Conservation (phyloP, 2,113 vertebrate genomes). For the Vulpes vulpes region DNA sequence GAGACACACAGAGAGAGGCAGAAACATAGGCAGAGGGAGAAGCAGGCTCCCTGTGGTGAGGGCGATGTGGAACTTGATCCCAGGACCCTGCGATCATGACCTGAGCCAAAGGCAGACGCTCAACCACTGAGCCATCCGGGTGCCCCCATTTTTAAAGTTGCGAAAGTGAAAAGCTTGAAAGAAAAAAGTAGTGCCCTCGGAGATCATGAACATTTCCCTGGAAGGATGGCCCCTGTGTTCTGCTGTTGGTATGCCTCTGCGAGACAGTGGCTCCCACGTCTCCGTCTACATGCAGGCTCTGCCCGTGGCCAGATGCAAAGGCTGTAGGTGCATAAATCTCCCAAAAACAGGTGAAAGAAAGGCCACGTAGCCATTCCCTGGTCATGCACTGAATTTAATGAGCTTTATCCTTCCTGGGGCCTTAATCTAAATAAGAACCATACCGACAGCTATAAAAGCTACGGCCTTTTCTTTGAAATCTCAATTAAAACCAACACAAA, state of each 20-base stretch:
- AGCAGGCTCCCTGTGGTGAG: no score
- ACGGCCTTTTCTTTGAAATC: slow-evolving; percentile 8
- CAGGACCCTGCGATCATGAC: no score
- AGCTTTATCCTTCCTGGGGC: slow-evolving; percentile 55
- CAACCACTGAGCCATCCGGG: no score
- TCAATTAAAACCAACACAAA: slow-evolving; percentile 68
- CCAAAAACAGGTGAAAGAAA: slow-evolving; percentile 28
- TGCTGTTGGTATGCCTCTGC: rapidly evolving
- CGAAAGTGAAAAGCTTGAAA: neutral
- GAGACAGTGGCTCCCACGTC: rapidly evolving
- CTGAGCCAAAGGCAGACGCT: no score
- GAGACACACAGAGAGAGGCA: no score
- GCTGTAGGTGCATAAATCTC: neutral
- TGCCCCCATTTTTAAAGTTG: neutral
- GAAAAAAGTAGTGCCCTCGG: rapidly evolving
- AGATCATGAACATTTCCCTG: rapidly evolving
- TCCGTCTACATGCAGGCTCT: rapidly evolving
- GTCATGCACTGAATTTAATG: neutral
- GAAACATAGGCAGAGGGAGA: no score
- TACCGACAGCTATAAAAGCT: neutral
- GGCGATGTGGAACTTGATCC: no score
- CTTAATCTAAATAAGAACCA: slow-evolving; percentile 72
- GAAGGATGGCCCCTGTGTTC: neutral
- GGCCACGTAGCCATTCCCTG: neutral
- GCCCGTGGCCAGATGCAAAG: neutral